Conservation (phyloP, 2,888 invertebrate genomes). For the Nomada fucata region DNA sequence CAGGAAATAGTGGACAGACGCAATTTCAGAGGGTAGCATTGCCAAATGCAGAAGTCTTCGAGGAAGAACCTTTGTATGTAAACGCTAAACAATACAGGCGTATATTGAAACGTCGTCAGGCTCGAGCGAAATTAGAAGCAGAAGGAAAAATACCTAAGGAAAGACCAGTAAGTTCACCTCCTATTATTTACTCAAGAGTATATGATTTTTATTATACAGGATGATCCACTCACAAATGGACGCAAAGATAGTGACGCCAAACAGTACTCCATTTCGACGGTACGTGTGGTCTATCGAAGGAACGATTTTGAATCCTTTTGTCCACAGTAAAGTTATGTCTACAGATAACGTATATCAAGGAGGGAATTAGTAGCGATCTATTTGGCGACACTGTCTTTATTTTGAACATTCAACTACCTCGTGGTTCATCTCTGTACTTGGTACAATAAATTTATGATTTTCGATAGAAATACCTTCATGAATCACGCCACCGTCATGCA, state of each 20-base stretch:
- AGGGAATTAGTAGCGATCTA: too few relatives aligned
- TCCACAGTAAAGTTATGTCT: too few relatives aligned
- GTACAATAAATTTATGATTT: conserved; percentile 3
- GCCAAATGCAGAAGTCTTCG: conserved; percentile 88
- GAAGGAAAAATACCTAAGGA: conserved; percentile 98
- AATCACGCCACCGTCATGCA: conserved; percentile 97
- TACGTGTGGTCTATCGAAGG: too few relatives aligned
- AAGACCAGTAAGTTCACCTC: conserved; percentile 88
- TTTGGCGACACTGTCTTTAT: too few relatives aligned
- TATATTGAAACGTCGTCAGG: conserved; percentile 97
- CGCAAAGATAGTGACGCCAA: too few relatives aligned
- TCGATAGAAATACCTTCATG: conserved; percentile 97
- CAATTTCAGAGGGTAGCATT: conserved; percentile 87
- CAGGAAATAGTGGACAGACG: conserved; percentile 84
- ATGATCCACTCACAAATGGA: too few relatives aligned
- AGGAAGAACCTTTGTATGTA: conserved; percentile 98
- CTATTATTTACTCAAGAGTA: background rate
- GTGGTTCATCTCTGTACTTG: background rate
- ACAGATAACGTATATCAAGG: too few relatives aligned
- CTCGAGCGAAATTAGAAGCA: conserved; percentile 97
- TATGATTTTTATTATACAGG: background rate
- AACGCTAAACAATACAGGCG: conserved; percentile 99
- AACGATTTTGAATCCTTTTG: too few relatives aligned
- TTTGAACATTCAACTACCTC: too few relatives aligned
- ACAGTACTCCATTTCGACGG: too few relatives aligned